Evolutionary conservation across 2,797 vertebrate species (phyloP).

Genomic region (Ibycter americanus): DNA sequence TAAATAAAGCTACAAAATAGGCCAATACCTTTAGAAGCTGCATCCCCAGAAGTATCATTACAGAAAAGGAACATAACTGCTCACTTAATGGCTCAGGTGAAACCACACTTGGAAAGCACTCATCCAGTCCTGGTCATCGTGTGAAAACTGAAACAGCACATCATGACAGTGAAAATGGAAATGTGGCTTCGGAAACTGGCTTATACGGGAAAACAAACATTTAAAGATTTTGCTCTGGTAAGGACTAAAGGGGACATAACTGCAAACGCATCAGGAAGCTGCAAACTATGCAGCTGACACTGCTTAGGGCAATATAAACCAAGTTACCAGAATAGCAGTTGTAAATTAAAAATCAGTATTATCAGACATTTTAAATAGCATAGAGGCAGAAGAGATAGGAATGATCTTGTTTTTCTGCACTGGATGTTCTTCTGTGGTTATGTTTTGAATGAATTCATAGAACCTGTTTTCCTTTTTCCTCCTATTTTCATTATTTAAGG

Average conservation of each 20-base stretch:
- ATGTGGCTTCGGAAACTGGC: background rate
- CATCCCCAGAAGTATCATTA: background rate
- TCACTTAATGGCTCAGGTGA: constrained; percentile 12
- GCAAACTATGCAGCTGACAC: background rate
- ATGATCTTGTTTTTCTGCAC: background rate
- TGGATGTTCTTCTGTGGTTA: background rate
- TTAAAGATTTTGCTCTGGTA: background rate
- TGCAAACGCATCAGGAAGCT: background rate
- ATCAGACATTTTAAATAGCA: background rate
- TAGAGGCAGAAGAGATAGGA: background rate
- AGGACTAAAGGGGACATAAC: background rate
- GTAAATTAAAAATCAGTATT: background rate
- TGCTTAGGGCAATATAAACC: background rate
- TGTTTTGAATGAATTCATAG: background rate
- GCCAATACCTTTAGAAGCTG: background rate
- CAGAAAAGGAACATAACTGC: background rate
- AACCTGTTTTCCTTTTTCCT: background rate
- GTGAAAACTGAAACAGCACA: background rate
- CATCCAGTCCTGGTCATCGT: background rate
- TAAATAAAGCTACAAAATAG: background rate
- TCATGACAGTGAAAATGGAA: background rate
- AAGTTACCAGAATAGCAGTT: background rate
- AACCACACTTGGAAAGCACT: background rate
- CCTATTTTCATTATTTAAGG: background rate
- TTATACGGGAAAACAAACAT: background rate